These are phyloP conservation scores for Paguma larvata DNA, from an alignment of 2,797 vertebrate species.

Conservation along the genomic window DNA sequence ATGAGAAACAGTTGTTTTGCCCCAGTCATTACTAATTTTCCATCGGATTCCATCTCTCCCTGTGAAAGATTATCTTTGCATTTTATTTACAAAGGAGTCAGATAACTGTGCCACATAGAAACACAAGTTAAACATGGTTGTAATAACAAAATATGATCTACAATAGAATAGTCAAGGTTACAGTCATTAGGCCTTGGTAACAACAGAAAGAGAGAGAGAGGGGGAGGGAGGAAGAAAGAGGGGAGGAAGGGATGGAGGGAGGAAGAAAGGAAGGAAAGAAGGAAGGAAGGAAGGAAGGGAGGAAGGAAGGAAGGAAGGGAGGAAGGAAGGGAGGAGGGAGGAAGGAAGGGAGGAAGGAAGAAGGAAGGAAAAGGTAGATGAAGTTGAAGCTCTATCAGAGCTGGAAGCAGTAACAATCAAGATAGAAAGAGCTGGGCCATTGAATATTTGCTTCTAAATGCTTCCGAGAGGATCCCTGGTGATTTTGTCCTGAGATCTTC, in stretches of 20 bases:
- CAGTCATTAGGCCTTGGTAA: neutral
- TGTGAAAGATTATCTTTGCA: neutral
- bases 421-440: neutral
- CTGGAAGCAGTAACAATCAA: neutral
- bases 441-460: neutral
- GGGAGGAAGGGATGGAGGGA: too few species aligned
- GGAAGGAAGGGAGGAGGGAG: too few species aligned
- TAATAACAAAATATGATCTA: slow-evolving; percentile 11
- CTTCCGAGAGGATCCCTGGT: neutral
- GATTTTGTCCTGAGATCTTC: neutral
- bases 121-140: neutral
- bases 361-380: neutral
- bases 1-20: neutral
- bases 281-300: too few species aligned
- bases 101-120: neutral
- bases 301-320: neutral
- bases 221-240: too few species aligned
- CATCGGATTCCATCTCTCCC: neutral
- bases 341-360: rapidly evolving
- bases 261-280: too few species aligned
- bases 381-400: neutral
- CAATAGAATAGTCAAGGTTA: neutral
- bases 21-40: neutral
- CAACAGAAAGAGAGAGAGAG: neutral
- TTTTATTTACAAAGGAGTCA: neutral